Evolutionary conservation across 2,797 vertebrate species (phyloP), one percentile per base, ranked within the genome.

Genomic region (Halcyon leucocephala): DNA sequence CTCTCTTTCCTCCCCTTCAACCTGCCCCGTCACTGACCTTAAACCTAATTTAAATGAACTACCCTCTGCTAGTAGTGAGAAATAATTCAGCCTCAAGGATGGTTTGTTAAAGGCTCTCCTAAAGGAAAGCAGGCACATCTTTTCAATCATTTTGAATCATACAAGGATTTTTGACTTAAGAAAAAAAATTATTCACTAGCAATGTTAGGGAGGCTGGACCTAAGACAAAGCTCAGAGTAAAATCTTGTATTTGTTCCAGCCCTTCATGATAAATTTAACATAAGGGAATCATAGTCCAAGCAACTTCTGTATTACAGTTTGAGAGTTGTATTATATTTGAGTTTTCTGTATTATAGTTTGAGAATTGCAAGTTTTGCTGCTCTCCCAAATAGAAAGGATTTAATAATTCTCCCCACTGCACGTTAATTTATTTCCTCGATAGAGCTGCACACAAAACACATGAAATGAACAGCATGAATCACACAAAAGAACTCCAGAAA

Each of bases 11-110:
- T 87, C 70, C 37, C 39, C 92, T 93, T 90, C 88, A 86, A 41
- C 61, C 78, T 87, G 93, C 93, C 92, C 93, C 61, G 60, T 60
- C n/a, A 5, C 80, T 81, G 95, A 96, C 94, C 94, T 94, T 72
- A 92, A 92, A 89, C 76, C 46, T 67, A 87, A 92, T 94, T 89
- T 95, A 90, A 93, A 95, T 49, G 89, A 95, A 51, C 51, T 69
- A 86, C 76, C 28, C 29, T 87, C 67, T 83, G 69, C 69, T 77
- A 87, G 84, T 62, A 89, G 77, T 58, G 54, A 93, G 86, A 89
- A 96, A 91, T 88, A 94, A 94, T 83, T 93, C 94, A 93, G 80
- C 42, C n/a, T 76, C 80, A 39, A 25, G 20, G 72, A 84, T 25
- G 31, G 70, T 76, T 82, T 90, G 62, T 77, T 93, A 94, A 93